phyloP scores from a whole-genome alignment of 2,888 invertebrate species.

The Lasius platythorax region DNA sequence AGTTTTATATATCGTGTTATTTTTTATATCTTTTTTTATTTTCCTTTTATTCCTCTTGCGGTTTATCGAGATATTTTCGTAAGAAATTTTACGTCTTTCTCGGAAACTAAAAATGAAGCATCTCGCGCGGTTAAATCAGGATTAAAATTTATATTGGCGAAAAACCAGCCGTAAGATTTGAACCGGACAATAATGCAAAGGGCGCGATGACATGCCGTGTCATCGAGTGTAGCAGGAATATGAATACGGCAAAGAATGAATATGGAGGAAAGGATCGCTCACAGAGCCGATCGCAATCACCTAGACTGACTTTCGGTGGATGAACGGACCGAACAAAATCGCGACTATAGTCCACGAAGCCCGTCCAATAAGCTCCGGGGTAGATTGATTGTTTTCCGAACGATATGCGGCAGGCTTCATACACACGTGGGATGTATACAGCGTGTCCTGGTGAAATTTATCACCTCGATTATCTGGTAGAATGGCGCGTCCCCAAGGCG shows the following conservation, averaged over 20 bases:
- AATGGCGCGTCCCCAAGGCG: slow-evolving; percentile 54
- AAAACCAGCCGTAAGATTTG: background rate
- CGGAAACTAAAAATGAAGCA: background rate
- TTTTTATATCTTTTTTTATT: slow-evolving; percentile 4
- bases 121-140: background rate
- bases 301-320: slow-evolving; percentile 34
- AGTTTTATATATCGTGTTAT: background rate
- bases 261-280: background rate
- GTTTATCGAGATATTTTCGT: background rate
- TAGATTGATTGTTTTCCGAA: slow-evolving; percentile 56
- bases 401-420: slow-evolving; percentile 55
- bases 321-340: slow-evolving; percentile 29
- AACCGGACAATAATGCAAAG: background rate
- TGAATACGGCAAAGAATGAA: slow-evolving; percentile 20
- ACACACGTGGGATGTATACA: slow-evolving; percentile 55
- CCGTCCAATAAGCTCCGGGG: slow-evolving; percentile 37
- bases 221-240: background rate
- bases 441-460: slow-evolving; percentile 51
- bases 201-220: too few relatives aligned
- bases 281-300: slow-evolving; percentile 14
- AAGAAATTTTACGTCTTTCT: background rate
- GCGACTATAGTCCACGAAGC: slow-evolving; percentile 37
- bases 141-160: background rate
- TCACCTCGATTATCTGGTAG: slow-evolving; percentile 55
- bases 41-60: background rate